These are phyloP conservation scores for Fistularia tabacaria DNA, from an alignment of 2,797 vertebrate species.

Conservation along the genomic window DNA sequence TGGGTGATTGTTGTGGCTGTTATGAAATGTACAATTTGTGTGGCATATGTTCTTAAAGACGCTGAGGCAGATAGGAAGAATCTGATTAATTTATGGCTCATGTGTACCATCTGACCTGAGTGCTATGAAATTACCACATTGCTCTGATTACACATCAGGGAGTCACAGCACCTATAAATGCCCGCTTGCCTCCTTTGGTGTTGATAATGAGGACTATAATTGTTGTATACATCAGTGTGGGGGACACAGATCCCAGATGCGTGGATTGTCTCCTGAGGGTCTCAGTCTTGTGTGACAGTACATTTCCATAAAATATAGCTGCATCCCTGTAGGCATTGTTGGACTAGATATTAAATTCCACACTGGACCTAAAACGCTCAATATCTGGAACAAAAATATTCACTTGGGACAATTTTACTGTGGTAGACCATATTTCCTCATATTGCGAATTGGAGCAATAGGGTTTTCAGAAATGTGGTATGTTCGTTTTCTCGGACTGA, in stretches of 20 bases:
- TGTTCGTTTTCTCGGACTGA: slow-evolving; percentile 43
- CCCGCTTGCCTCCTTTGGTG: slow-evolving; percentile 46
- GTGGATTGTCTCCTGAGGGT: slow-evolving; percentile 45
- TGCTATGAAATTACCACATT: slow-evolving; percentile 49
- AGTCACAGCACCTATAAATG: slow-evolving; percentile 43
- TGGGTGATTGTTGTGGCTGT: slow-evolving; percentile 59
- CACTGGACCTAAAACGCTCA: slow-evolving; percentile 36
- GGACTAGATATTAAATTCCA: slow-evolving; percentile 40
- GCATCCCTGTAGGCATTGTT: slow-evolving; percentile 49
- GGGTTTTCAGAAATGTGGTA: slow-evolving; percentile 44
- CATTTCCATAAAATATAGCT: slow-evolving; percentile 57
- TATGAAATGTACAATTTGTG: slow-evolving; percentile 66
- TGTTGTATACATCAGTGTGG: slow-evolving; percentile 50
- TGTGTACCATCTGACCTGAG: slow-evolving; percentile 48
- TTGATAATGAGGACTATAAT: slow-evolving; percentile 64
- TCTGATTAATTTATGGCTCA: slow-evolving; percentile 53
- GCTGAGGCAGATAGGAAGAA: slow-evolving; percentile 37
- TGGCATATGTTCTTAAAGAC: slow-evolving; percentile 63
- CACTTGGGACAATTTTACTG: slow-evolving; percentile 29
- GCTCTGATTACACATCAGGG: slow-evolving; percentile 47
- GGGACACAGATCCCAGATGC: slow-evolving; percentile 56
- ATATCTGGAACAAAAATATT: slow-evolving; percentile 38
- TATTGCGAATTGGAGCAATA: slow-evolving; percentile 34
- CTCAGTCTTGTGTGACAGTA: slow-evolving; percentile 62
- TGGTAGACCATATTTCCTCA: slow-evolving; percentile 28